Evolutionary conservation across 2,888 invertebrate species (phyloP), one percentile per base, ranked within the genome.

Genomic region (Chrysodeixis includens): DNA sequence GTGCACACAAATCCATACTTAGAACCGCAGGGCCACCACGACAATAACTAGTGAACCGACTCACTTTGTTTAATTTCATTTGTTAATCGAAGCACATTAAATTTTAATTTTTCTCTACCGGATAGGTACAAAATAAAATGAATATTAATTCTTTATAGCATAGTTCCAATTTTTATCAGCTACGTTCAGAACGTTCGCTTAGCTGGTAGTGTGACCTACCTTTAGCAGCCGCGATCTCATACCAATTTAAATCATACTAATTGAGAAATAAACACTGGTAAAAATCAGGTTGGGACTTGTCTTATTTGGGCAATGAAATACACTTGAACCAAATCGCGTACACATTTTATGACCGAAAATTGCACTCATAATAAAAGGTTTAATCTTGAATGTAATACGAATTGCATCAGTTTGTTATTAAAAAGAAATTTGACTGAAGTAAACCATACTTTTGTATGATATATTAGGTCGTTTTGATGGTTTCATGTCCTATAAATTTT

Each of bases 261-360:
- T 40, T 40, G 40, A n/a, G 40, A 40, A 40, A n/a, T 40, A 40
- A 40, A 14, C n/a, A 40, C 40, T n/a, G 40, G n/a, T n/a, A n/a
- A 40, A 40, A 40, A 40, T 40, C 40, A 7, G n/a, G 6, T n/a
- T 6, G n/a, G 14, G n/a, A 40, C n/a, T 26, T 5, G n/a, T n/a
- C 40, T 40, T 14, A n/a, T 40, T 40, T n/a, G 6, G 12, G 35
- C n/a, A 6, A n/a, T 40, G 40, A 40, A 14, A 35, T 35, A 40
- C 40, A 40, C 14, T 40, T 40, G n/a, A 40, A 40, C 40, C 40
- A 40, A 40, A n/a, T 52, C 18, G 22, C 14, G 26, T 26, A 14
- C 26, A 30, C 26, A n/a, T 22, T 22, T 40, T 40, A 40, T 40
- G 40, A 40, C 40, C 40, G 6, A 40, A 40, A 40, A 40, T 40